Conservation (phyloP, 2,888 invertebrate genomes). For the Lissonota sp. region DNA sequence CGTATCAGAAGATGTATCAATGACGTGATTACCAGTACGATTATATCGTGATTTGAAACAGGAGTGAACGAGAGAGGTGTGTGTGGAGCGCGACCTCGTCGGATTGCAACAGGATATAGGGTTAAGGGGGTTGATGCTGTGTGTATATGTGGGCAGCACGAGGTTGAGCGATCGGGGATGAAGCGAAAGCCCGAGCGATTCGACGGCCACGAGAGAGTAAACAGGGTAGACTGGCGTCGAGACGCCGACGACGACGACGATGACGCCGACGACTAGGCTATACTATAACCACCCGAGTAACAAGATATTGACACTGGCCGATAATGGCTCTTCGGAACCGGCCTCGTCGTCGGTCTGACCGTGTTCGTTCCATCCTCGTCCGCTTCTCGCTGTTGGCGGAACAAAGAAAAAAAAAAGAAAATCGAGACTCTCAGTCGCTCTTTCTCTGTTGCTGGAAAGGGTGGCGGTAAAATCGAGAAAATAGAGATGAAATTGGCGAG, state of each 20-base stretch:
- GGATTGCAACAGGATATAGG: slow-evolving; percentile 33
- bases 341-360: slow-evolving; percentile 68
- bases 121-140: slow-evolving; percentile 37
- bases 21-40: slow-evolving; percentile 40
- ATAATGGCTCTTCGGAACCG: slow-evolving; percentile 76
- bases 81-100: slow-evolving; percentile 23
- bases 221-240: slow-evolving; percentile 75
- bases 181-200: slow-evolving; percentile 61
- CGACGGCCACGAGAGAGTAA: slow-evolving; percentile 74
- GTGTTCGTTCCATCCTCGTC: slow-evolving; percentile 52
- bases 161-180: slow-evolving; percentile 30
- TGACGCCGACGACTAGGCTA: slow-evolving; percentile 63
- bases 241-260: slow-evolving; percentile 62
- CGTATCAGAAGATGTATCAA: slow-evolving; percentile 32
- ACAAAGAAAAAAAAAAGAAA: slow-evolving; percentile 36
- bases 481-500: slow-evolving; percentile 78
- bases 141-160: slow-evolving; percentile 26
- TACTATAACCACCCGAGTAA: slow-evolving; percentile 74
- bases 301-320: slow-evolving; percentile 81
- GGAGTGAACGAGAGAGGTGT: slow-evolving; percentile 37
- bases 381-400: slow-evolving; percentile 6
- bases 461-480: slow-evolving; percentile 75
- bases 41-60: slow-evolving; percentile 51
- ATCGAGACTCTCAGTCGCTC: slow-evolving; percentile 30
- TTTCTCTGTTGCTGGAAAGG: slow-evolving; percentile 16